phyloP scores from a whole-genome alignment of 2,888 invertebrate species.

The Volucella zonaria region DNA sequence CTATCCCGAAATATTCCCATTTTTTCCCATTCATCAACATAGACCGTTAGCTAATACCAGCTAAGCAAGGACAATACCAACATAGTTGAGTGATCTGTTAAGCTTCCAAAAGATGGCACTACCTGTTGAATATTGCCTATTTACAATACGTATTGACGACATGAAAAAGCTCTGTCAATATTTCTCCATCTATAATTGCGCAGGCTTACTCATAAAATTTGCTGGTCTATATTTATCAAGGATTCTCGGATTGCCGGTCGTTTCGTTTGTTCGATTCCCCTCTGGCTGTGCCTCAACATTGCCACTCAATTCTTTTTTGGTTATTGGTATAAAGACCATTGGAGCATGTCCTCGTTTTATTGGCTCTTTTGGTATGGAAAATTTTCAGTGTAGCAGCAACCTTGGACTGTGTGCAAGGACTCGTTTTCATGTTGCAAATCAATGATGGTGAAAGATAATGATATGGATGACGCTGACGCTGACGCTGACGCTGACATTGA shows the following conservation, averaged over 20 bases:
- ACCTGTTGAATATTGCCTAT: slow-evolving; percentile 19
- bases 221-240: slow-evolving; percentile 52
- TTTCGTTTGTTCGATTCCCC: slow-evolving; percentile 30
- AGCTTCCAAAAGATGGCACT: slow-evolving; percentile 57
- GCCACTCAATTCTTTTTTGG: not conserved
- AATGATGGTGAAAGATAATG: slow-evolving; percentile 4
- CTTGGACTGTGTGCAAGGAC: slow-evolving; percentile 58
- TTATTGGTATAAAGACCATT: slow-evolving; percentile 55
- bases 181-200: slow-evolving; percentile 47
- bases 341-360: slow-evolving; percentile 56
- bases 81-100: slow-evolving; percentile 25
- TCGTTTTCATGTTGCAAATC: slow-evolving; percentile 24
- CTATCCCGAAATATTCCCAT: slow-evolving; percentile 72
- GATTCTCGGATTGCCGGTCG: slow-evolving; percentile 2
- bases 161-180: slow-evolving; percentile 8
- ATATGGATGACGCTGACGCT: slow-evolving; percentile 45
- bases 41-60: slow-evolving; percentile 59
- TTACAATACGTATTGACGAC: slow-evolving; percentile 44
- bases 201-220: slow-evolving; percentile 23
- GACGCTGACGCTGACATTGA: slow-evolving; percentile 60
- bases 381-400: slow-evolving; percentile 62
- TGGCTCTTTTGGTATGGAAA: slow-evolving; percentile 57
- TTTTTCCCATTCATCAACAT: slow-evolving; percentile 36
- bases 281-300: not conserved
- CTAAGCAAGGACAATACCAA: slow-evolving; percentile 64